phyloP scores from a whole-genome alignment of 30 jellyfish, hydroid and myxozoan genomes.

The Catostylus mosaicus region DNA sequence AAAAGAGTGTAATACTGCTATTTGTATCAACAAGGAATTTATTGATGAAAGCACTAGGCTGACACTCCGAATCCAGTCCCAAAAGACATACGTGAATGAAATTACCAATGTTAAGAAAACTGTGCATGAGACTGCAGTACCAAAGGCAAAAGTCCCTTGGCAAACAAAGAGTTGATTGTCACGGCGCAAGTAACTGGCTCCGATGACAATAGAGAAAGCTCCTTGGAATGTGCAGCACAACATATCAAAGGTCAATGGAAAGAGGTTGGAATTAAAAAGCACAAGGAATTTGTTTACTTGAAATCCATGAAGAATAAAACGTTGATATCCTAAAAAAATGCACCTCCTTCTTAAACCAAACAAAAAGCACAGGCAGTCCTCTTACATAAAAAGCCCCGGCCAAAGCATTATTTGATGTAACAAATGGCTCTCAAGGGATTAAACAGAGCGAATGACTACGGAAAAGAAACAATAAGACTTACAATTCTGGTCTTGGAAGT shows the following conservation, averaged over 20 bases:
- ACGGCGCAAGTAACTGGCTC: conserved; percentile 10
- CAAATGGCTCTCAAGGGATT: background rate
- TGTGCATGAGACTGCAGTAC: conserved; percentile 11
- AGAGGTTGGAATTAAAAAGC: conserved; percentile 28
- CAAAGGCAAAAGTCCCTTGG: background rate
- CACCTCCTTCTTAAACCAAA: background rate
- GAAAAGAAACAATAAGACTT: background rate
- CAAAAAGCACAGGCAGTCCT: conserved; percentile 12
- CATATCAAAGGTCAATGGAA: conserved; percentile 25
- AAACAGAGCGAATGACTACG: background rate
- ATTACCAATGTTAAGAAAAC: background rate
- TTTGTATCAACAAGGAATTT: too few species aligned
- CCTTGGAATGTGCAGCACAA: conserved; percentile 2
- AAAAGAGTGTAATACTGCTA: too few species aligned
- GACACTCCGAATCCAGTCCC: conserved; percentile 28
- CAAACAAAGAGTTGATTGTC: background rate
- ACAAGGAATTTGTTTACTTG: background rate
- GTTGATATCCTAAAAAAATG: background rate
- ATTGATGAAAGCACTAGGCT: conserved; percentile 16
- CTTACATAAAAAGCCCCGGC: background rate
- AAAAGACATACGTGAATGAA: background rate
- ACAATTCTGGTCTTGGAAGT: background rate
- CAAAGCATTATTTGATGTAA: background rate
- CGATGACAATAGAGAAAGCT: conserved; percentile 1
- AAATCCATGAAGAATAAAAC: background rate